phyloP scores from a whole-genome alignment of 2,888 invertebrate species.

The Trichacis sp. region DNA sequence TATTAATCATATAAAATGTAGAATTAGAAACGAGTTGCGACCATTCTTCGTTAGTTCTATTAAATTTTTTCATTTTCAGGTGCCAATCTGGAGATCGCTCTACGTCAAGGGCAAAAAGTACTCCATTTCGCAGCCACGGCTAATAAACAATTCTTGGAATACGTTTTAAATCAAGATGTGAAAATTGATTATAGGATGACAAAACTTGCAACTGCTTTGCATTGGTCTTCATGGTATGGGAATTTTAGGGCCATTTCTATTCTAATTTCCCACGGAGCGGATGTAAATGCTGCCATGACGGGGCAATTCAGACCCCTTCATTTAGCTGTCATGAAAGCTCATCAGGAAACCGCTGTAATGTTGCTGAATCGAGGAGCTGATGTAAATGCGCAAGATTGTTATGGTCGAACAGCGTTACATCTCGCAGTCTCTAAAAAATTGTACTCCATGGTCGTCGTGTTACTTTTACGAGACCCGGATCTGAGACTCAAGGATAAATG shows the following conservation, averaged over 20 bases:
- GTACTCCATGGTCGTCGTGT: background rate
- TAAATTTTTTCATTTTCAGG: background rate
- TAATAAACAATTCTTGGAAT: background rate
- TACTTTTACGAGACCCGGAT: background rate
- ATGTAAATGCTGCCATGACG: background rate
- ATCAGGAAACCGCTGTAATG: background rate
- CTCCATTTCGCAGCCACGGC: background rate
- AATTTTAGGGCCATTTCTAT: background rate
- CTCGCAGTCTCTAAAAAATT: background rate
- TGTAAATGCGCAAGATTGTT: background rate
- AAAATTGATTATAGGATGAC: background rate
- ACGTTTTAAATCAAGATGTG: background rate
- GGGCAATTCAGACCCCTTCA: background rate
- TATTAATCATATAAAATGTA: too few species aligned
- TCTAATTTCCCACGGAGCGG: background rate
- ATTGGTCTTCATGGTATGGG: background rate
- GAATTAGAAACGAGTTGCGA: too few species aligned
- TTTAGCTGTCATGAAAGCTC: background rate
- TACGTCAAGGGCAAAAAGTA: background rate
- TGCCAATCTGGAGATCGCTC: background rate
- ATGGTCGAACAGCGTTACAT: background rate
- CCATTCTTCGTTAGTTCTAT: background rate
- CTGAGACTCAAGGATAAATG: background rate
- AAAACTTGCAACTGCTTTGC: background rate
- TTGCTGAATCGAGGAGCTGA: background rate